Evolutionary conservation across 2,797 vertebrate species (phyloP), one percentile per base, ranked within the genome.

Genomic region (Kryptopterus vitreolus): DNA sequence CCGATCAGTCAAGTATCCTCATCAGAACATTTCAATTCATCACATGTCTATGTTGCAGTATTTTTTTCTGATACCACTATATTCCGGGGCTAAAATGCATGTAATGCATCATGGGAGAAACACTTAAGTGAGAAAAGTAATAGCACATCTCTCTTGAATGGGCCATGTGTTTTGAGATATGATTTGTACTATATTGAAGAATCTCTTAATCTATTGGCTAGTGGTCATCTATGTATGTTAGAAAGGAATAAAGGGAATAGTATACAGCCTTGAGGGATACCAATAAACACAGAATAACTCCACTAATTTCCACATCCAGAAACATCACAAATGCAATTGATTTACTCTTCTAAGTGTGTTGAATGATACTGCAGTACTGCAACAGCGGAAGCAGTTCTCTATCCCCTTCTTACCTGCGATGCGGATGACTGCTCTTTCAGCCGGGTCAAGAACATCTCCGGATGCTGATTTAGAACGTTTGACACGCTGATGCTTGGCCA

Each of bases 391-490:
- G 18, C 16, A 62, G 43, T 31, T 31, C 43, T 31, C 29, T 16
- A 3, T 6, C 15, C 33, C 10, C 4, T 31, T 31, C 83, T 68
- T 89, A 97, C 96, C 97, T 95, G 96, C 96, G 6, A 98, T 98
- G 66, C 97, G 93, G 87, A 96, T 93, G 80, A 98, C 95, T 0
- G 97, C 97, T 75, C 97, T 89, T 89, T 98, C 97, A 0, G 97
- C 95, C 0, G 97, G 91, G 80, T 97, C 97, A 93, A 98, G 87
- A 69, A 97, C 96, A 0, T 95, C 95, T 70, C 94, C 94, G 0
- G 93, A 93, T 0, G 94, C 91, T 0, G 90, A 95, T 87, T 93
- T 96, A 65, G 95, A 94, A 6, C 96, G 91, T 80, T 96, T 95
- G 84, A 94, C 93, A 20, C 95, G 92, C 78, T 98, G 96, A 50